A percentile compares a stretch with the other conserved stretches of the same genome.
Evolutionary conservation across 2,113 vertebrate species (phyloP).

Genomic region (Salvelinus namaycush): DNA sequence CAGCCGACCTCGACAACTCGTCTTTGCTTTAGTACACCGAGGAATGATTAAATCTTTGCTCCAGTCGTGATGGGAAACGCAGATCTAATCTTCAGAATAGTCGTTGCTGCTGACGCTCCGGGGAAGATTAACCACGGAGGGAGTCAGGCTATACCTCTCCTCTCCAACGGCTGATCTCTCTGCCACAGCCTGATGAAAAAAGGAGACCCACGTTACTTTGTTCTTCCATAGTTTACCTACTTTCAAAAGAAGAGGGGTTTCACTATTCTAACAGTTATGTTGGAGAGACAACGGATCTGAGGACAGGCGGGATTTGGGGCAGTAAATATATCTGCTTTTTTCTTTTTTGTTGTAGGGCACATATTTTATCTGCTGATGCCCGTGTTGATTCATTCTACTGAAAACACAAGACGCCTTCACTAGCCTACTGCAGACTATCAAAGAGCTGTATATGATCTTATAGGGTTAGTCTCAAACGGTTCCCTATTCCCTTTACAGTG

Average conservation of each 20-base stretch:
- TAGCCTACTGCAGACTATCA: no score
- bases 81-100: slow-evolving; percentile 63
- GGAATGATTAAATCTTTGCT: slow-evolving; percentile 74
- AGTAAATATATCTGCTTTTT: no score
- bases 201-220: slow-evolving; percentile 33
- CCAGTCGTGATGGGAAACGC: slow-evolving; percentile 59
- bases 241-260: neutral
- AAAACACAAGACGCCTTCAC: no score
- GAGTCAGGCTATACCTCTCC: neutral
- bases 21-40: slow-evolving; percentile 75
- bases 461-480: no score
- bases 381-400: no score
- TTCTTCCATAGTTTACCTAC: slow-evolving; percentile 25
- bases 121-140: slow-evolving; percentile 63
- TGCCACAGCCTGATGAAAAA: slow-evolving; percentile 61
- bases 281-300: neutral
- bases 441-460: no score
- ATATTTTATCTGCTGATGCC: no score
- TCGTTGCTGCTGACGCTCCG: slow-evolving; percentile 42
- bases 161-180: slow-evolving; percentile 9
- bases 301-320: no score
- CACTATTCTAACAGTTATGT: neutral
- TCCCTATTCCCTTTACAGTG: no score
- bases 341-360: no score
- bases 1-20: slow-evolving; percentile 71